Base-by-base conservation (phyloP, 1,140 invertebrate genomes). In the Orius laevigatus region DNA sequence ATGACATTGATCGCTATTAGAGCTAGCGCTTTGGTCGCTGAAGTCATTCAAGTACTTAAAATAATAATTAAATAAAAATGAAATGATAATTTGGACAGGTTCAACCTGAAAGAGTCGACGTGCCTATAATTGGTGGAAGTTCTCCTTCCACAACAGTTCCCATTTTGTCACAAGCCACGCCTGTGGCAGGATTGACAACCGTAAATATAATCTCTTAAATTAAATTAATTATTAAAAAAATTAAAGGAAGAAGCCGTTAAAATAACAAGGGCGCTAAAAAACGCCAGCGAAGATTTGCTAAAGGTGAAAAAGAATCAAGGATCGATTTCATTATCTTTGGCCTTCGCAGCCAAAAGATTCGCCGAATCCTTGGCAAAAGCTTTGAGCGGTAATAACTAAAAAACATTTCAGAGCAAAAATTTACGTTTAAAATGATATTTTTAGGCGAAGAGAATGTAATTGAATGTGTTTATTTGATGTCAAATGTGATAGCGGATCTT, bases 71-170 rank as follows among this genome's bases (percentile, higher is more conserved):
- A 25, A 25, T 25, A 25, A 25, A 25, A 25, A 25, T 25, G 3
- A 25, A 25, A 25, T n/a, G n/a, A n/a, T n/a, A n/a, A n/a, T 16
- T 42, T 14, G 14, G 5, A 4, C 14, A 5, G 71, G 75, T 47
- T 1, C 16, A 46, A 66, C 85, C 91, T 8, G 70, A 73, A 55
- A 73, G 78, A 46, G 80, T 93, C 0, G 76, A 78, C 56, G 77
- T 94, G 15, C 93, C 95, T 14, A 93, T 98, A 1, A 86, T 99
- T 63, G 95, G 95, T 49, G 95, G 95, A n/a, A 94, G 98, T 70
- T 89, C 93, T 36, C 93, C 94, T 45, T 80, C 93, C 45, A 98
- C 95, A 51, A 98, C 98, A 64, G 83, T 99, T 59, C 95, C 95
- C 1, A 59, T 99, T 18, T 79, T 98, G 39, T 96, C 91, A 15